Conservation (phyloP, 1,140 invertebrate species). For the Metopolophium dirhodum region DNA sequence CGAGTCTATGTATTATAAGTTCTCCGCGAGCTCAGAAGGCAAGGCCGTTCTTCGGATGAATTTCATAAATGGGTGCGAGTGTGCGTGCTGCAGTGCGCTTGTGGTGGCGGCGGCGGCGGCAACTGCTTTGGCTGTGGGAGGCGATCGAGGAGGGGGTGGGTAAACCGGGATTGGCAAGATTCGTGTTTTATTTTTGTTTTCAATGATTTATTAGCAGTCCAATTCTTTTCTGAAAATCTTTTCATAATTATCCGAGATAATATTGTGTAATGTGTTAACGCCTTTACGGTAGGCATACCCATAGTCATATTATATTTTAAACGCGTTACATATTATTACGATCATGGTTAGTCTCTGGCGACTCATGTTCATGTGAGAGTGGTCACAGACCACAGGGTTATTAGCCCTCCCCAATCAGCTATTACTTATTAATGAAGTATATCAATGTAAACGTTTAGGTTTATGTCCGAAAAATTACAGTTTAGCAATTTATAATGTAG, state of each 20-base stretch:
- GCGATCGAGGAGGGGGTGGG: too few relatives aligned
- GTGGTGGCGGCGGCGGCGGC: too few relatives aligned
- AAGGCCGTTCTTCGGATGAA: neutral
- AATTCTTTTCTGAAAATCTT: neutral
- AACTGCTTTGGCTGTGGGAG: neutral
- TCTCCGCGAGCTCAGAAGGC: neutral
- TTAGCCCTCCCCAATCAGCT: too few relatives aligned
- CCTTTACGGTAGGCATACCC: neutral
- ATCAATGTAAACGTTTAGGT: neutral
- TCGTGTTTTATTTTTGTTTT: conserved; percentile 1
- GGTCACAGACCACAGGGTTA: neutral
- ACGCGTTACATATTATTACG: too few relatives aligned
- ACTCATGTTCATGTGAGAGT: neutral
- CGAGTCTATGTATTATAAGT: neutral
- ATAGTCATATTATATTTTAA: too few relatives aligned
- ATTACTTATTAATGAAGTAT: neutral
- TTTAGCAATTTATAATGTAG: too few relatives aligned
- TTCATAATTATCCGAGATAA: neutral
- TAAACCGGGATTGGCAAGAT: neutral
- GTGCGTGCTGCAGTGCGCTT: neutral
- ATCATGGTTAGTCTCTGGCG: too few relatives aligned
- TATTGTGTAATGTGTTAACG: neutral
- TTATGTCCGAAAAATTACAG: neutral
- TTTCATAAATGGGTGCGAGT: neutral
- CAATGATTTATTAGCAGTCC: neutral